phyloP scores from a whole-genome alignment of 35 echinoderm and acorn worm genomes.

The Holothuria glaberrima region DNA sequence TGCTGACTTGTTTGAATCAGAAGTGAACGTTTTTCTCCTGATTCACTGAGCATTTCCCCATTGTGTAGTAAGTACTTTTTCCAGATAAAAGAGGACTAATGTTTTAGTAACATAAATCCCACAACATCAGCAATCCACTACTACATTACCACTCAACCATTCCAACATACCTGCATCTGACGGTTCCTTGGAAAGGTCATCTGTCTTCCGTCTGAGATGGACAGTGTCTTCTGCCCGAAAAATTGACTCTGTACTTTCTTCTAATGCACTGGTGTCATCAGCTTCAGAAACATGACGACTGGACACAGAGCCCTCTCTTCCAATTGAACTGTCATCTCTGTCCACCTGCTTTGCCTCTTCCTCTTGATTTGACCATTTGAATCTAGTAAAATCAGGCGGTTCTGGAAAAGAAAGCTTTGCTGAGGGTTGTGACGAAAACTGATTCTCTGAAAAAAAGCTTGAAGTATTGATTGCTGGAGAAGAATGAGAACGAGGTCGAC shows the following conservation, averaged over 20 bases:
- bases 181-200: not conserved
- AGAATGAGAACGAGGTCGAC: slow-evolving; percentile 52
- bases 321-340: not conserved
- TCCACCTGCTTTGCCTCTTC: not conserved
- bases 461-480: slow-evolving; percentile 16
- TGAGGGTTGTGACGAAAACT: slow-evolving; percentile 1
- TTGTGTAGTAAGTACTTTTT: no score
- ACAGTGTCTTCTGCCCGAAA: slow-evolving; percentile 43
- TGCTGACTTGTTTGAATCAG: no score
- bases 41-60: no score
- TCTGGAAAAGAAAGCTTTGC: slow-evolving; percentile 32
- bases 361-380: slow-evolving; percentile 25
- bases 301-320: not conserved
- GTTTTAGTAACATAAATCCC: no score
- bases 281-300: not conserved
- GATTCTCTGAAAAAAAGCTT: not conserved
- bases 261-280: slow-evolving; percentile 44
- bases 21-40: no score
- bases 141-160: no score
- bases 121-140: no score
- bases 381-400: slow-evolving; percentile 41
- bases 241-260: slow-evolving; percentile 51
- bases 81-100: no score
- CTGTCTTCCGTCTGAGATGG: slow-evolving; percentile 11
- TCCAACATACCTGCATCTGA: no score